A percentile compares a stretch with the other conserved stretches of the same genome.
phyloP scores from a whole-genome alignment of 2,113 vertebrate genomes.

The Bubo bubo region DNA sequence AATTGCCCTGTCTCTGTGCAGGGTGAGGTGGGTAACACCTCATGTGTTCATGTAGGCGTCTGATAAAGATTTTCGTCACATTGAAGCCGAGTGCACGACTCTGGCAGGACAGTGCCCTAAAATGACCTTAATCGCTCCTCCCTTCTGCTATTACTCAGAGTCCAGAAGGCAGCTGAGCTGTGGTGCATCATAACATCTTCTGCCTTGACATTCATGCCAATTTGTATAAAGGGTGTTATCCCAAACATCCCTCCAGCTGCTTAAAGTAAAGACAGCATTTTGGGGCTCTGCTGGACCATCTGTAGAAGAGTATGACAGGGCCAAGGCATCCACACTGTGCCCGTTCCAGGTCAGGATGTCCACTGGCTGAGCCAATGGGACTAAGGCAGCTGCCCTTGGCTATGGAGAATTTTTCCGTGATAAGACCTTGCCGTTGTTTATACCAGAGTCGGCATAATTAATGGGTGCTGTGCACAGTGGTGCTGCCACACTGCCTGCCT shows the following conservation, averaged over 20 bases:
- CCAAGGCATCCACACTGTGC: not conserved
- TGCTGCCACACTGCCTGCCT: not conserved
- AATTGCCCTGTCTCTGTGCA: not conserved
- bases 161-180: not conserved
- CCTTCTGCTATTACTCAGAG: not conserved
- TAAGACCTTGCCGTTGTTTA: not conserved
- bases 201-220: not conserved
- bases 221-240: not conserved
- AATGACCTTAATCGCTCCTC: fast-evolving
- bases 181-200: not conserved
- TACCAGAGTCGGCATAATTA: not conserved
- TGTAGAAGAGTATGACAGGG: not conserved
- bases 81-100: not conserved
- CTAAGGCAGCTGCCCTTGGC: not conserved
- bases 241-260: not conserved
- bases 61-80: not conserved
- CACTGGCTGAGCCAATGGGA: fast-evolving
- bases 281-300: not conserved
- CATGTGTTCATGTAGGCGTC: fast-evolving
- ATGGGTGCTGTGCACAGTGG: not conserved
- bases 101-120: not conserved
- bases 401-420: not conserved
- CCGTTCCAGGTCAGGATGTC: fast-evolving
- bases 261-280: not conserved
- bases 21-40: not conserved